A percentile compares a stretch with the other conserved stretches of the same genome.
phyloP scores from a whole-genome alignment of 2,113 vertebrate genomes.

The Centrocercus urophasianus region DNA sequence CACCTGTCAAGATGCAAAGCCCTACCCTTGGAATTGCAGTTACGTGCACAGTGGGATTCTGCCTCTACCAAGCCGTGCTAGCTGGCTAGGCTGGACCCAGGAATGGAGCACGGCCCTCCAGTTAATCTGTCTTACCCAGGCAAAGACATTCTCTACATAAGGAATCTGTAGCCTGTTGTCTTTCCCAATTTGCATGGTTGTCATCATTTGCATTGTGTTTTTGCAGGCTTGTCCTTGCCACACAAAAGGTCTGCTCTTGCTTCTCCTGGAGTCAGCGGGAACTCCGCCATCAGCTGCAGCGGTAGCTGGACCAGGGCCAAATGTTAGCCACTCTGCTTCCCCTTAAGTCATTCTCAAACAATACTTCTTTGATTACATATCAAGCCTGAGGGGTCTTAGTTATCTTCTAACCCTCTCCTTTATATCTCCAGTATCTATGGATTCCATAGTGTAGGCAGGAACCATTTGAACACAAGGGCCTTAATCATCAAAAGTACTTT shows the following conservation, averaged over 20 bases:
- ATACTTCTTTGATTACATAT: constrained; percentile 61
- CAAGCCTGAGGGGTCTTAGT: constrained; percentile 51
- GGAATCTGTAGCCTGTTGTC: constrained; percentile 41
- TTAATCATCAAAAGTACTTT: constrained; percentile 66
- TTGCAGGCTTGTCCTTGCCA: not conserved
- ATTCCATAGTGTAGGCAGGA: constrained; percentile 60
- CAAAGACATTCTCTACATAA: not conserved
- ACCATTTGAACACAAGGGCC: constrained; percentile 47
- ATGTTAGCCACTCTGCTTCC: constrained; percentile 46
- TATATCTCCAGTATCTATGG: constrained; percentile 55
- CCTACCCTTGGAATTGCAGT: not conserved
- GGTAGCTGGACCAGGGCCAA: constrained; percentile 26
- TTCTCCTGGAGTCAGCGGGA: constrained; percentile 47
- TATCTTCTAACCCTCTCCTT: constrained; percentile 58
- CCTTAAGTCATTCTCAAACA: constrained; percentile 64
- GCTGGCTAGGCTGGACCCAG: not conserved
- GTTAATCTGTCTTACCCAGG: not conserved
- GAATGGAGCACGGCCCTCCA: fast-evolving
- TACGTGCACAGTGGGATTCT: not conserved
- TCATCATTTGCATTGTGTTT: constrained; percentile 49
- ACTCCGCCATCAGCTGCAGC: constrained; percentile 17
- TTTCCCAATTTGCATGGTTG: constrained; percentile 53
- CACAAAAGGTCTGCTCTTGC: constrained; percentile 49
- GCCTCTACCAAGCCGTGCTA: not conserved
- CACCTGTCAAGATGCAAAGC: not conserved